phyloP scores from a whole-genome alignment of 2,797 vertebrate species.

The Pseudochaenichthys georgianus region DNA sequence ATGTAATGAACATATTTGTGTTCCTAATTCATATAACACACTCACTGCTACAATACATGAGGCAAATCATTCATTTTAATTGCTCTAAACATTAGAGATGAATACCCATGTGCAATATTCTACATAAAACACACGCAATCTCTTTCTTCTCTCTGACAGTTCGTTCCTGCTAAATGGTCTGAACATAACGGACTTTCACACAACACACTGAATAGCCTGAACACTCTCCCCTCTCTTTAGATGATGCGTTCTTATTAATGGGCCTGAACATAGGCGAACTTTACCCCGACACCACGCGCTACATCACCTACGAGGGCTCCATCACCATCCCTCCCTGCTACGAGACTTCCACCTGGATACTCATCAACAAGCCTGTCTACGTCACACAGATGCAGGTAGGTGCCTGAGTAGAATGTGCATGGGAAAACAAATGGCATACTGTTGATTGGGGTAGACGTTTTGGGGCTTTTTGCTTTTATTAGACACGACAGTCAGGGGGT shows the following conservation, averaged over 20 bases:
- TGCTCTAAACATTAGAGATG: conserved; percentile 89
- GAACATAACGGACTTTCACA: conserved; percentile 12
- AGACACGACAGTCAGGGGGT: too few relatives aligned
- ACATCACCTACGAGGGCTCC: conserved; percentile 97
- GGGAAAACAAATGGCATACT: background rate
- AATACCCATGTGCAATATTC: conserved; percentile 90
- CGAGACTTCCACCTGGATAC: conserved; percentile 97
- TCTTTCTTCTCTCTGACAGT: background rate
- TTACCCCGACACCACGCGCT: conserved; percentile 96
- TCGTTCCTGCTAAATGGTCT: conserved; percentile 2
- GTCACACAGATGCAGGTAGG: conserved; percentile 97
- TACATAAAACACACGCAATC: conserved; percentile 60
- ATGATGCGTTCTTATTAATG: conserved; percentile 96
- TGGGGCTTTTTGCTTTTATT: too few relatives aligned
- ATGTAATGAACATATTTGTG: background rate
- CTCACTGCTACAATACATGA: background rate
- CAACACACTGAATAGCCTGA: conserved; percentile 15
- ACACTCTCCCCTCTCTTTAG: conserved; percentile 69
- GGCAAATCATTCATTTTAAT: conserved; percentile 86
- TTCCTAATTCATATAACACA: conserved; percentile 64
- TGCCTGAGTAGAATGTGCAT: background rate
- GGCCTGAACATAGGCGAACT: conserved; percentile 95
- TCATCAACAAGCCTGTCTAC: conserved; percentile 98
- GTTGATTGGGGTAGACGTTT: conserved; percentile 10
- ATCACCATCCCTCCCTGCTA: conserved; percentile 97